A percentile compares a stretch with the other conserved stretches of the same genome.
Conservation (phyloP, 2,888 invertebrate genomes). For the Scrobipalpa atriplicella region DNA sequence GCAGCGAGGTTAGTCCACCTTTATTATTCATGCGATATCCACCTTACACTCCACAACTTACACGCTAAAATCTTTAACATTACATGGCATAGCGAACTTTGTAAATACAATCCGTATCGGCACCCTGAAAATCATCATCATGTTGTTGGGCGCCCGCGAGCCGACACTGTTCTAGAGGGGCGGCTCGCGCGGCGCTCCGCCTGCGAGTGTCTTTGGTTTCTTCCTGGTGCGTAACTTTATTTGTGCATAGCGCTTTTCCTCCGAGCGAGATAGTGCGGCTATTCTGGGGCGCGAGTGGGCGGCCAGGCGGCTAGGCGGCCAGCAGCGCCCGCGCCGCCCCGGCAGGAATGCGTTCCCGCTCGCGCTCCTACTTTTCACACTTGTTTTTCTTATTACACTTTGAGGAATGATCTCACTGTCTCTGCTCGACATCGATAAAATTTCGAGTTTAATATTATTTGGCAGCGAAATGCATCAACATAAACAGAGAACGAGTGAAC, state of each 20-base stretch:
- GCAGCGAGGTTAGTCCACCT: conserved; percentile 86
- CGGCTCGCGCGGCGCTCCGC: conserved; percentile 49
- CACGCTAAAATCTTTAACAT: conserved; percentile 35
- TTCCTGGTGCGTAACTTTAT: conserved; percentile 70
- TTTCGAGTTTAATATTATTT: conserved; percentile 33
- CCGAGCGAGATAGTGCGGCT: conserved; percentile 71
- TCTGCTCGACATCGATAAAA: conserved; percentile 39
- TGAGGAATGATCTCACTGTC: conserved; percentile 51
- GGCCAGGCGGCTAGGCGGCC: conserved; percentile 50
- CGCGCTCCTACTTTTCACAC: conserved; percentile 51
- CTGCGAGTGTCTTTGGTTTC: conserved; percentile 71
- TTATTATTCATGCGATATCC: conserved; percentile 23
- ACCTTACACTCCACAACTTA: conserved; percentile 27
- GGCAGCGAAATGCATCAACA: conserved; percentile 54
- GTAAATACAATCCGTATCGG: conserved; percentile 35
- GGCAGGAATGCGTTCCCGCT: conserved; percentile 49
- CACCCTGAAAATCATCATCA: conserved; percentile 48
- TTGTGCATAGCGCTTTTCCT: conserved; percentile 77
- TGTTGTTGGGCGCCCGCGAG: conserved; percentile 37
- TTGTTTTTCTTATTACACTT: conserved; percentile 51
- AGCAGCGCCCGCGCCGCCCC: conserved; percentile 40
- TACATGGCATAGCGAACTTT: conserved; percentile 51
- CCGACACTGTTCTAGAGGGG: conserved; percentile 38
- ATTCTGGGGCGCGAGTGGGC: conserved; percentile 67
- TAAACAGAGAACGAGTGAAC: conserved; percentile 48